These are phyloP conservation scores for Synodontis membranacea DNA, from an alignment of 2,113 vertebrate genomes.

Conservation along the genomic window DNA sequence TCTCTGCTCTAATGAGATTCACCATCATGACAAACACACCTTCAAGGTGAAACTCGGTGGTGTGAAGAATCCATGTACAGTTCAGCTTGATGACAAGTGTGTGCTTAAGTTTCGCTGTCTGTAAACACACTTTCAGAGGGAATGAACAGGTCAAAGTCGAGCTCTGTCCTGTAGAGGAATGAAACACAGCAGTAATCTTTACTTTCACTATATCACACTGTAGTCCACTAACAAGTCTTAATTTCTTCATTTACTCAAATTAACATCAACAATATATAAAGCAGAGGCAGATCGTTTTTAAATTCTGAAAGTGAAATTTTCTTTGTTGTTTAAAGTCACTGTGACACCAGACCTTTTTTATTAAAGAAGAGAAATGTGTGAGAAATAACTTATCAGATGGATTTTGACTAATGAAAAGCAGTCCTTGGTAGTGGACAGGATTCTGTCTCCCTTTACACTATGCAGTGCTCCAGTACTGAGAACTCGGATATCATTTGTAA, in stretches of 20 bases:
- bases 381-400: neutral
- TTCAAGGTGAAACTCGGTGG: neutral
- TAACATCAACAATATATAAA: neutral
- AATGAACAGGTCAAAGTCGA: slow-evolving; percentile 13
- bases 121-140: slow-evolving; percentile 28
- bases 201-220: neutral
- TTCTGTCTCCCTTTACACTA: neutral
- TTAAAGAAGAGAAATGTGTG: neutral
- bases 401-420: neutral
- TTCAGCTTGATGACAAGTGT: neutral
- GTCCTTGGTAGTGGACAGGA: neutral
- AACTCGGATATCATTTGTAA: neutral
- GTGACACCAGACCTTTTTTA: neutral
- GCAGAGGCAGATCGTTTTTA: neutral
- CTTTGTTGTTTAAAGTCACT: neutral
- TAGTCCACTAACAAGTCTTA: neutral
- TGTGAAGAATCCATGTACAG: neutral
- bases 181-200: neutral
- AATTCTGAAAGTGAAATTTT: neutral
- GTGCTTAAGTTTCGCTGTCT: slow-evolving; percentile 28
- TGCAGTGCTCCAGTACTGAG: neutral
- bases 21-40: slow-evolving; percentile 9
- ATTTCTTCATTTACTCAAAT: neutral
- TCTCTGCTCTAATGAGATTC: slow-evolving; percentile 40
- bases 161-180: slow-evolving; percentile 7